phyloP scores from a whole-genome alignment of 2,113 vertebrate genomes.

The Pantherophis guttatus region DNA sequence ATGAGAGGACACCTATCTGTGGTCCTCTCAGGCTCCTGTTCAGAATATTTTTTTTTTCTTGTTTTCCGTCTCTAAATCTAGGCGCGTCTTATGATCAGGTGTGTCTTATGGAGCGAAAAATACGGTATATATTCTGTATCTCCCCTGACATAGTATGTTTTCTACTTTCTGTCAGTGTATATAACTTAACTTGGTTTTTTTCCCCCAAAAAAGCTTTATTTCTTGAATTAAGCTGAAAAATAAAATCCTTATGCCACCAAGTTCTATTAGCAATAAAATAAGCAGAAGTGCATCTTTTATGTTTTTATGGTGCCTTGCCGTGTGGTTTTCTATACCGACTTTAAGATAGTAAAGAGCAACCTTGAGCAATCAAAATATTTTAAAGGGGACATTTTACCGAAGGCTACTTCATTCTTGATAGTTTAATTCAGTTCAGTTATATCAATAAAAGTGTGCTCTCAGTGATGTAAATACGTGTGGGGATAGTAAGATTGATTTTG shows the following conservation, averaged over 20 bases:
- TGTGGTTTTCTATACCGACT: slow-evolving; percentile 25
- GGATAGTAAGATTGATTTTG: background rate
- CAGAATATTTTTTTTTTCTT: too few relatives aligned
- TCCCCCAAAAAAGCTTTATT: background rate
- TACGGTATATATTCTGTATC: background rate
- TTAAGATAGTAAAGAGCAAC: slow-evolving; percentile 36
- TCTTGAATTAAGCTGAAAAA: slow-evolving; percentile 36
- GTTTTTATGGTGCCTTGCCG: slow-evolving; percentile 28
- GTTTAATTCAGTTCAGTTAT: background rate
- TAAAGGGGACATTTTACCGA: slow-evolving; percentile 6
- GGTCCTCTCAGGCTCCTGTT: too few relatives aligned
- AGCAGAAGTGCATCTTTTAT: background rate
- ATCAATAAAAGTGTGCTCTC: background rate
- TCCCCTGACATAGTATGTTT: background rate
- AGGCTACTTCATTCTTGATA: background rate
- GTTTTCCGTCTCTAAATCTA: too few relatives aligned
- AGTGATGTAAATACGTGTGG: background rate
- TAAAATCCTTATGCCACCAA: slow-evolving; percentile 22
- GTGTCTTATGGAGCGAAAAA: too few relatives aligned
- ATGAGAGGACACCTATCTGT: too few relatives aligned
- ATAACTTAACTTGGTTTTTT: slow-evolving; percentile 1
- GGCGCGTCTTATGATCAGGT: too few relatives aligned
- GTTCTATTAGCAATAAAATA: slow-evolving; percentile 41
- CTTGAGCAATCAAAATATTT: slow-evolving; percentile 8
- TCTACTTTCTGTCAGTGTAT: slow-evolving; percentile 13